phyloP scores from a whole-genome alignment of 2,888 invertebrate genomes.

The Acanthosoma haemorrhoidale region DNA sequence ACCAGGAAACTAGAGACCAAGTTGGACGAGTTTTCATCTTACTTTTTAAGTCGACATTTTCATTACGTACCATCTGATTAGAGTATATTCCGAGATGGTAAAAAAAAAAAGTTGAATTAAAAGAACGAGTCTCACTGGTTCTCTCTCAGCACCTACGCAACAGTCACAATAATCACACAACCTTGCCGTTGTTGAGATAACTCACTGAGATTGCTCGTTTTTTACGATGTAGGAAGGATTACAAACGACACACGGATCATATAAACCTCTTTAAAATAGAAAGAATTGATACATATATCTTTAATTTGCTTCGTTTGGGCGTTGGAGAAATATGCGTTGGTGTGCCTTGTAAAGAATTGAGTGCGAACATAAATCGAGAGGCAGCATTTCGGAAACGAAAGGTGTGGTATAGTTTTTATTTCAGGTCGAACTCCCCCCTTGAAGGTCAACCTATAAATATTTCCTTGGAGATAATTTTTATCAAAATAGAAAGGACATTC shows the following conservation, averaged over 20 bases:
- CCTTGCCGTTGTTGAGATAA: too few relatives aligned
- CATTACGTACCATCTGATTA: not conserved
- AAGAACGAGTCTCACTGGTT: too few relatives aligned
- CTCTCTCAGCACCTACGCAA: conserved; percentile 1
- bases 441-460: not conserved
- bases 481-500: conserved; percentile 2
- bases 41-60: too few relatives aligned
- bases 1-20: too few relatives aligned
- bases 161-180: not conserved
- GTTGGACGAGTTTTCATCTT: too few relatives aligned
- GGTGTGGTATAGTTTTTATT: not conserved
- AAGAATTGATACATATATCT: not conserved
- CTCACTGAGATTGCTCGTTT: too few relatives aligned
- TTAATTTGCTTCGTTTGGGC: not conserved
- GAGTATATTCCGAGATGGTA: too few relatives aligned
- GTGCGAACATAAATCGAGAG: not conserved
- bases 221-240: too few relatives aligned
- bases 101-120: too few relatives aligned
- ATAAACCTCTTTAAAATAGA: not conserved
- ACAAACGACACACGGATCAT: not conserved
- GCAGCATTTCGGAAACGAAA: not conserved
- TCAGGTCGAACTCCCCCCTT: not conserved
- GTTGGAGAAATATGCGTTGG: not conserved
- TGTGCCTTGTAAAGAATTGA: not conserved
- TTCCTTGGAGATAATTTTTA: not conserved